These are phyloP conservation scores for Myxocyprinus asiaticus DNA, from an alignment of 2,113 vertebrate species.

Conservation along the genomic window DNA sequence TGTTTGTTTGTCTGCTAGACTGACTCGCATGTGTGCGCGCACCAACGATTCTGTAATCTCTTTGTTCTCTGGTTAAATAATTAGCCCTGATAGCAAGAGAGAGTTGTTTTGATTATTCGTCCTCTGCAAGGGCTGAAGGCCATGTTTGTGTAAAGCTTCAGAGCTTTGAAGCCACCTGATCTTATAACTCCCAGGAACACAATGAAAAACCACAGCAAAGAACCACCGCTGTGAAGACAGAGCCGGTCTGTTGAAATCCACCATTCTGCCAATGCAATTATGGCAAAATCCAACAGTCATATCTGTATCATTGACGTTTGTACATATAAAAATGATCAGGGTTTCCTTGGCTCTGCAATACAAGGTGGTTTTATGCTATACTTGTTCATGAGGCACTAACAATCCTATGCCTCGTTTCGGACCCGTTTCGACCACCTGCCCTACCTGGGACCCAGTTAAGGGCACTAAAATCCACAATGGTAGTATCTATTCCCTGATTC, in stretches of 20 bases:
- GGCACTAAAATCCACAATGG: slow-evolving; percentile 6
- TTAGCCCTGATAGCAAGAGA: slow-evolving; percentile 37
- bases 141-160: slow-evolving; percentile 30
- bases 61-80: slow-evolving; percentile 45
- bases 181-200: slow-evolving; percentile 16
- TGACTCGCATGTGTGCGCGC: slow-evolving; percentile 14
- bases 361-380: neutral
- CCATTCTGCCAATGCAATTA: neutral
- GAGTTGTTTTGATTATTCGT: slow-evolving; percentile 17
- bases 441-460: neutral
- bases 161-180: slow-evolving; percentile 38
- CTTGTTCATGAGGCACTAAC: neutral
- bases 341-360: neutral
- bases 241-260: neutral
- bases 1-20: slow-evolving; percentile 39
- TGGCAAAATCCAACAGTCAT: neutral
- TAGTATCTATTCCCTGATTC: slow-evolving; percentile 35
- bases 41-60: slow-evolving; percentile 20
- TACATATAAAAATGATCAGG: neutral
- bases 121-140: slow-evolving; percentile 35
- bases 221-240: neutral
- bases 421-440: neutral
- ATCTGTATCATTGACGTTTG: neutral
- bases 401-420: neutral
- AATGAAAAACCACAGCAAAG: neutral